Percentiles rank a stretch among this genome's conserved stretches.
These are phyloP conservation scores for Creontiades dilutus DNA, from an alignment of 2,888 invertebrate species.

Conservation along the genomic window DNA sequence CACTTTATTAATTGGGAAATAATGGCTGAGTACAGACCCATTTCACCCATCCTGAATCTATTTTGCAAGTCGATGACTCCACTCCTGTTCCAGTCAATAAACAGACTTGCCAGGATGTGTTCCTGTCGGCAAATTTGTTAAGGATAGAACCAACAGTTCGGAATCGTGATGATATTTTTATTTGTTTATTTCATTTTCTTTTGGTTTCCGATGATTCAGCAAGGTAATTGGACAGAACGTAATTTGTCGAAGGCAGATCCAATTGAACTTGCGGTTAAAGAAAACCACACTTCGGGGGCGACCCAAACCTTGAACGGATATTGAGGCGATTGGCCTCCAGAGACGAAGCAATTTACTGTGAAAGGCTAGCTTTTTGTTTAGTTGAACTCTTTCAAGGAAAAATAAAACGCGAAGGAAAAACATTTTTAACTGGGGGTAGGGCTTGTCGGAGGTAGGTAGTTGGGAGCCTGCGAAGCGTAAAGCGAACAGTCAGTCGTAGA, in stretches of 20 bases:
- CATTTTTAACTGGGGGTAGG: background rate
- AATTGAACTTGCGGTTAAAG: slow-evolving; percentile 1
- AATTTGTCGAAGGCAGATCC: background rate
- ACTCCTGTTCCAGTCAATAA: no score
- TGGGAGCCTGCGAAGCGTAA: slow-evolving; percentile 43
- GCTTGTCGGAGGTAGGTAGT: background rate
- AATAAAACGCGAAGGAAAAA: slow-evolving; percentile 16
- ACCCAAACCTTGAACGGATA: slow-evolving; percentile 37
- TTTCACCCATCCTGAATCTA: no score
- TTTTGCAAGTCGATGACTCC: no score
- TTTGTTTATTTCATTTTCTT: background rate
- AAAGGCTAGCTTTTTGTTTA: background rate
- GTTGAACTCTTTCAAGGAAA: background rate
- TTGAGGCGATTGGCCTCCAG: slow-evolving; percentile 29
- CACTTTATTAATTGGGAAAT: no score
- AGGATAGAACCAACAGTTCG: no score
- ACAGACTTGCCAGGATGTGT: no score
- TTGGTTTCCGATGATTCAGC: background rate
- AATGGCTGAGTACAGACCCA: no score
- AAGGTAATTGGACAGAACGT: background rate
- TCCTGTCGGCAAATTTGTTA: no score
- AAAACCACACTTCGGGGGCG: slow-evolving; percentile 25
- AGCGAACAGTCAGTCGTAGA: slow-evolving; percentile 28
- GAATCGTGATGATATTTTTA: no score
- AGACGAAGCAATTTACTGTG: background rate